Evolutionary conservation across 1,140 invertebrate genomes (phyloP), one percentile per base, ranked within the genome.

Genomic region (Calycopis cecrops): DNA sequence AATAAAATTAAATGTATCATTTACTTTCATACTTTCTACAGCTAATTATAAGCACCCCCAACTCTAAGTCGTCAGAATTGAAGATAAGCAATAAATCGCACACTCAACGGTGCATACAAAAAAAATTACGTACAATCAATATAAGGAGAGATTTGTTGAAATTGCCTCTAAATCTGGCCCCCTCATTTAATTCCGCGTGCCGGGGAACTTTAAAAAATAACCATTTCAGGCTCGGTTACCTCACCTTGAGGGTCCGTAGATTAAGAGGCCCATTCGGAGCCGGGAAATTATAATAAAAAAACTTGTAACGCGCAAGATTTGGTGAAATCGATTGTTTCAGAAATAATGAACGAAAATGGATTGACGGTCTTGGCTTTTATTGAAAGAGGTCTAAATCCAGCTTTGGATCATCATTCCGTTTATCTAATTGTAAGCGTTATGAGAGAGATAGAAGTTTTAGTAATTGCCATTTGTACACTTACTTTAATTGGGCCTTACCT

Each of bases 61-160:
- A 33, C 48, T 49, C 7, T 12, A 49, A 49, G 4, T 12, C 48
- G n/a, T 33, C 28, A 57, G 34, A 47, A 42, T 40, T 44, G n/a
- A n/a, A n/a, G n/a, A n/a, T 49, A 33, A 28, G 53, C 10, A 61
- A 59, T 72, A 50, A 62, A 68, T 73, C 70, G 63, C 40, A 34
- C 12, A 65, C 14, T 44, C 68, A 78, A 76, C 71, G 75, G 67
- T 58, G 75, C 73, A 73, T 76, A 67, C 60, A 57, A 53, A 66
- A 71, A 73, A 71, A 71, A 73, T 71, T 69, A 67, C 70, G 59
- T 69, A 80, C 77, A 83, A 79, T 83, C 79, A 83, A 83, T 83
- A 83, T 67, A 69, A 62, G 61, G 38, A 57, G 57, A 67, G 68
- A 66, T 67, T 65, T 63, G 48, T 61, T 69, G 59, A 76, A 74